Percentiles rank a stretch among this genome's conserved stretches.
These are phyloP conservation scores for Apamea anceps DNA, from an alignment of 2,888 invertebrate genomes.

Conservation along the genomic window DNA sequence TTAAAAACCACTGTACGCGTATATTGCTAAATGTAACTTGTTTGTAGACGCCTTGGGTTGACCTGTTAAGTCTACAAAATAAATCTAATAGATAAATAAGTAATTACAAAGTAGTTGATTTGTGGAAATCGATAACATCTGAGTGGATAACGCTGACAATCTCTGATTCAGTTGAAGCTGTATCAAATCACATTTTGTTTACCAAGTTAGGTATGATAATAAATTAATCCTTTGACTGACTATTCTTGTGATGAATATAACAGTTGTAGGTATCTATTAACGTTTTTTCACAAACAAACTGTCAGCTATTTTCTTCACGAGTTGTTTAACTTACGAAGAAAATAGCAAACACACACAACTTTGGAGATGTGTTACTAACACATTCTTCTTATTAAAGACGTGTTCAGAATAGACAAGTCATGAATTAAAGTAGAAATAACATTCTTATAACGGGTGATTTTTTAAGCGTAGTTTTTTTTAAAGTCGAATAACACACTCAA, in stretches of 20 bases:
- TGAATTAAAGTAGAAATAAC: not conserved
- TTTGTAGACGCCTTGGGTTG: no score
- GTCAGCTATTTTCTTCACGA: not conserved
- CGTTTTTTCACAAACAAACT: not conserved
- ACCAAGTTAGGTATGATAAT: not conserved
- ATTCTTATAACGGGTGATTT: no score
- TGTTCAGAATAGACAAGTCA: conserved; percentile 27
- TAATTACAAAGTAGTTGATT: not conserved
- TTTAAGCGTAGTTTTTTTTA: no score
- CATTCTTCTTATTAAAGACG: conserved; percentile 39
- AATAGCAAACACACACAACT: not conserved
- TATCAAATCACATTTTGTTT: not conserved
- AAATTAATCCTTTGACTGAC: no score
- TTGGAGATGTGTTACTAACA: conserved; percentile 11
- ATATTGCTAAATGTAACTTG: no score
- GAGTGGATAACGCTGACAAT: no score
- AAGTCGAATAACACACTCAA: no score
- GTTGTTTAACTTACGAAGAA: not conserved
- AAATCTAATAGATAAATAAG: no score
- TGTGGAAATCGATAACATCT: not conserved
- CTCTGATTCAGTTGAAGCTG: not conserved
- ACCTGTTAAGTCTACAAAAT: no score
- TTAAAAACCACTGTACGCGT: no score
- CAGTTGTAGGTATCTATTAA: not conserved
- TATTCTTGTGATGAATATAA: not conserved